Conservation (phyloP, 2,888 invertebrate species). For the Caenorhabditis virilis region DNA sequence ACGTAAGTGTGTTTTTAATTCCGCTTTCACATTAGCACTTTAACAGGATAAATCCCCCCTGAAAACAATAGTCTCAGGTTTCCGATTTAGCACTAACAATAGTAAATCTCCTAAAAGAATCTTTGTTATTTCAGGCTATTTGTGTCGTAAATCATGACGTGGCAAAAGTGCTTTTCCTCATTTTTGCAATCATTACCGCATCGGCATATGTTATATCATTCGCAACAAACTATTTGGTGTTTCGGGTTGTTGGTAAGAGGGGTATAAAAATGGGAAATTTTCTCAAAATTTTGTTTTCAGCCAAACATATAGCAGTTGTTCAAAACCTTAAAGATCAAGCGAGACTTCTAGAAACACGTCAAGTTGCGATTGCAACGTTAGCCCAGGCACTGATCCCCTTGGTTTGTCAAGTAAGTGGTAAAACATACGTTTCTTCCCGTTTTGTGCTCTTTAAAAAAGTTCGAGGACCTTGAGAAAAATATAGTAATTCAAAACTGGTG, state of each 20-base stretch:
- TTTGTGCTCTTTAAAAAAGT: too few relatives aligned
- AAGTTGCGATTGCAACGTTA: constrained; percentile 61
- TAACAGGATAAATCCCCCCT: neutral
- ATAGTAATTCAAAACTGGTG: too few relatives aligned
- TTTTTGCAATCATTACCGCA: constrained; percentile 52
- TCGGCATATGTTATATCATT: constrained; percentile 57
- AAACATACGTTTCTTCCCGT: too few relatives aligned
- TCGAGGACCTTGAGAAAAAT: too few relatives aligned
- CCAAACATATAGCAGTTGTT: constrained; percentile 56
- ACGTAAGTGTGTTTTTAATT: constrained; percentile 37
- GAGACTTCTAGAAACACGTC: constrained; percentile 55
- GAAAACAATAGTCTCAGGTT: constrained; percentile 3
- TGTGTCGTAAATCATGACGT: constrained; percentile 51
- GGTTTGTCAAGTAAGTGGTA: constrained; percentile 53
- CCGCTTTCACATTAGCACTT: too few relatives aligned
- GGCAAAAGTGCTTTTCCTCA: constrained; percentile 49
- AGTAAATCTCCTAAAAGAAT: neutral
- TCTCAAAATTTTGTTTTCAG: constrained; percentile 20
- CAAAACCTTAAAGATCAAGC: constrained; percentile 55
- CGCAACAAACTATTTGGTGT: constrained; percentile 55
- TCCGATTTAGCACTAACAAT: neutral
- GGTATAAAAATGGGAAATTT: neutral
- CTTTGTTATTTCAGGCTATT: constrained; percentile 23
- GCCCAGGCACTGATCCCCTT: constrained; percentile 59
- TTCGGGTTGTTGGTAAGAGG: constrained; percentile 51